Percentiles rank a stretch among this genome's conserved stretches.
phyloP scores from a whole-genome alignment of 2,888 invertebrate genomes.

The Amphipyra berbera region DNA sequence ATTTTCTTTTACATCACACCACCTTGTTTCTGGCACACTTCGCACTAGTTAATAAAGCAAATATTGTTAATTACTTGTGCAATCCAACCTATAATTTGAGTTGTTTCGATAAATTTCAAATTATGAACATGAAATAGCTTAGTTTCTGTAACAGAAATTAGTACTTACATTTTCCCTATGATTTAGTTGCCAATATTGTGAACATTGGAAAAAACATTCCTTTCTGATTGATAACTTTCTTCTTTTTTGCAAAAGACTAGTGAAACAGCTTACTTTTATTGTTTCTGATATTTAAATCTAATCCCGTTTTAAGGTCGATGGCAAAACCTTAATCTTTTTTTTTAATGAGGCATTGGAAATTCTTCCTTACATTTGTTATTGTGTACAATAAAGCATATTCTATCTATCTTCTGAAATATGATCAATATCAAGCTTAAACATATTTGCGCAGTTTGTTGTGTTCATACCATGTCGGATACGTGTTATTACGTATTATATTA shows the following conservation, averaged over 20 bases:
- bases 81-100: neutral
- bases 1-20: no score
- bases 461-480: conserved; percentile 8
- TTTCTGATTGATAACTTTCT: neutral
- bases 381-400: no score
- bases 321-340: no score
- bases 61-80: no score
- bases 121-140: neutral
- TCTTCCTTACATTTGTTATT: no score
- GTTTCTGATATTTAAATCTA: no score
- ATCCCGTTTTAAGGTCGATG: no score
- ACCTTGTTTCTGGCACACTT: no score
- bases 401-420: conserved; percentile 4
- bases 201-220: neutral
- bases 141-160: neutral
- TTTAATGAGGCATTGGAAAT: no score
- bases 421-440: conserved; percentile 11
- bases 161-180: neutral
- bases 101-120: conserved; percentile 1
- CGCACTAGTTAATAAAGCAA: no score
- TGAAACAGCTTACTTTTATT: neutral
- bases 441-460: conserved; percentile 39
- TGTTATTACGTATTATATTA: conserved; percentile 53
- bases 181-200: neutral
- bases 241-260: neutral